A percentile compares a stretch with the other conserved stretches of the same genome.
Conservation (phyloP, 2,797 vertebrate species). For the Fringilla coelebs region DNA sequence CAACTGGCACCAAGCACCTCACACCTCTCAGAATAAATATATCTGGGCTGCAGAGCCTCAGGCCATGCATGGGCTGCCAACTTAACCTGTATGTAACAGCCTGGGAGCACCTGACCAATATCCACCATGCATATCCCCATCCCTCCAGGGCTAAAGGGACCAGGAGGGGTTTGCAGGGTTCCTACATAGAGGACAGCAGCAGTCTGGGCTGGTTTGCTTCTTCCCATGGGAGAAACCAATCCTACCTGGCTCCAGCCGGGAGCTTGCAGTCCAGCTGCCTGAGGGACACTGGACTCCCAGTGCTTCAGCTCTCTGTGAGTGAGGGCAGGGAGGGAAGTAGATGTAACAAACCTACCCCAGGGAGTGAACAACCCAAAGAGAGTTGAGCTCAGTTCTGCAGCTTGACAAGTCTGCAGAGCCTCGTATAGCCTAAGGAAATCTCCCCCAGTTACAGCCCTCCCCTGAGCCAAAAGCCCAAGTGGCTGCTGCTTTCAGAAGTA, state of each 20-base stretch:
- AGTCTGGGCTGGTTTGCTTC: background rate
- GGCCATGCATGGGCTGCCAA: background rate
- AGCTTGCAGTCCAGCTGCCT: background rate
- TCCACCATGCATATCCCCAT: background rate
- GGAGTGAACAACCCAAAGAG: background rate
- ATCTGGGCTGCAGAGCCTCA: background rate
- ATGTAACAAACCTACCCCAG: fast-evolving
- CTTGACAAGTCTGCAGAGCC: background rate
- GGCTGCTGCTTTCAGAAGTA: background rate
- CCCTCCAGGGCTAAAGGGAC: background rate
- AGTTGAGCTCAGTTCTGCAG: background rate
- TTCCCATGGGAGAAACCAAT: background rate
- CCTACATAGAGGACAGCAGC: background rate
- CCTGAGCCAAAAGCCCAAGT: background rate
- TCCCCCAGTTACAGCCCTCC: background rate
- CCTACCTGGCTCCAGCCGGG: background rate
- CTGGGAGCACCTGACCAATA: background rate
- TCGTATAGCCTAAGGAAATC: background rate
- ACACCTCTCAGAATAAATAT: background rate
- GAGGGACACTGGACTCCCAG: background rate
- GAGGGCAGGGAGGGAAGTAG: background rate
- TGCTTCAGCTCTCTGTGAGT: background rate
- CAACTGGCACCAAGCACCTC: background rate
- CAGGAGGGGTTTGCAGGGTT: background rate
- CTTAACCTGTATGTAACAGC: background rate